Percentiles rank a stretch among this genome's conserved stretches.
Evolutionary conservation across 2,888 invertebrate genomes (phyloP).

Genomic region (Villa cingulata): DNA sequence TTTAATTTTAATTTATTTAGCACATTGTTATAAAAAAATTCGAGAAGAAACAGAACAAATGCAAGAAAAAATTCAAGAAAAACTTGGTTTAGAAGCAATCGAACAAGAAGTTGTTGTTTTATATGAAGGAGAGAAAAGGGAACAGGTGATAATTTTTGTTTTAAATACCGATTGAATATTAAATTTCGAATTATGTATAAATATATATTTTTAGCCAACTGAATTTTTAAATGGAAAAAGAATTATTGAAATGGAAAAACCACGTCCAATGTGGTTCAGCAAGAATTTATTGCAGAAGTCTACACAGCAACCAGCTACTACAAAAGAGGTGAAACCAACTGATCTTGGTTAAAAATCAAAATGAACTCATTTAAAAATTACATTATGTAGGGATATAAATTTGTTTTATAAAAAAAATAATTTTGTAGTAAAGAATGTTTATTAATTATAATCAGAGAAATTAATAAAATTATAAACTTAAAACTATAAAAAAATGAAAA

Average conservation of each 20-base stretch:
- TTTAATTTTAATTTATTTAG: slow-evolving; percentile 37
- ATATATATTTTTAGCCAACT: slow-evolving; percentile 36
- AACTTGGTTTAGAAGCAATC: slow-evolving; percentile 55
- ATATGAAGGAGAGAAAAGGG: slow-evolving; percentile 65
- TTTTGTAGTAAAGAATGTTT: too few species aligned
- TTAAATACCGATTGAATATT: background rate
- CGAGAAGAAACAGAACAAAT: slow-evolving; percentile 69
- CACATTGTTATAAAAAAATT: slow-evolving; percentile 71
- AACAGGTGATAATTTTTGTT: slow-evolving; percentile 31
- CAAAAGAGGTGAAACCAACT: slow-evolving; percentile 61
- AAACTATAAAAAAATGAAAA: too few species aligned
- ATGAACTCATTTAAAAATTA: too few species aligned
- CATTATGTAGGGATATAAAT: too few species aligned
- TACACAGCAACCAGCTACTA: slow-evolving; percentile 53
- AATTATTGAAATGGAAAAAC: slow-evolving; percentile 73
- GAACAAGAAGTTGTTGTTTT: slow-evolving; percentile 76
- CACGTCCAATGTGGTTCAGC: slow-evolving; percentile 78
- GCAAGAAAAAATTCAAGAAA: slow-evolving; percentile 56
- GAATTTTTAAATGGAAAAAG: slow-evolving; percentile 56
- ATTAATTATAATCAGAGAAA: too few species aligned
- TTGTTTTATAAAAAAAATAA: too few species aligned
- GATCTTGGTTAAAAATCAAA: slow-evolving; percentile 46
- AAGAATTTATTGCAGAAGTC: slow-evolving; percentile 68
- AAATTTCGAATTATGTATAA: background rate
- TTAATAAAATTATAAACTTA: too few species aligned